Evolutionary conservation across 2,888 invertebrate genomes (phyloP).

Genomic region (Papilio gigon): DNA sequence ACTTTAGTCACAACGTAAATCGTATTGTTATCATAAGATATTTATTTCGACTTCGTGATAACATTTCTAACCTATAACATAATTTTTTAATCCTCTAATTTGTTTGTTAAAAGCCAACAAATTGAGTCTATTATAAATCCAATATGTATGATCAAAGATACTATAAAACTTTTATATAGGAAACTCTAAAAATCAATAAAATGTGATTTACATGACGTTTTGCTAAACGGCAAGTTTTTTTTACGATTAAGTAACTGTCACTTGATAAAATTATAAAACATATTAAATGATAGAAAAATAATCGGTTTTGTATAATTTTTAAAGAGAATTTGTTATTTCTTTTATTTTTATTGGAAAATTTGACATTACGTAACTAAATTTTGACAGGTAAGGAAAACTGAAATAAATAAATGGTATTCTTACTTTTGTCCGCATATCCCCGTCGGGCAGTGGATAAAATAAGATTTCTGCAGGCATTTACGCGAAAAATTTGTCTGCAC

Average conservation of each 20-base stretch:
- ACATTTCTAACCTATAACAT: slow-evolving; percentile 47
- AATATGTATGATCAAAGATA: background rate
- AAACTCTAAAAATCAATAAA: slow-evolving; percentile 53
- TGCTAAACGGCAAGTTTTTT: background rate
- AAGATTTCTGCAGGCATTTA: slow-evolving; percentile 85
- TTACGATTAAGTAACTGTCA: slow-evolving; percentile 27
- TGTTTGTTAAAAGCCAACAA: background rate
- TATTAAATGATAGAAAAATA: background rate
- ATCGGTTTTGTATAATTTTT: slow-evolving; percentile 17
- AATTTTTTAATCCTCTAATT: slow-evolving; percentile 35
- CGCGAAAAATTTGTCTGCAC: slow-evolving; percentile 87
- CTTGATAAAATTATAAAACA: slow-evolving; percentile 1
- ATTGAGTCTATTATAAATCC: background rate
- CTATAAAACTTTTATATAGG: background rate
- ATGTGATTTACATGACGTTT: slow-evolving; percentile 50
- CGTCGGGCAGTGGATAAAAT: slow-evolving; percentile 83
- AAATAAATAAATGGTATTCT: slow-evolving; percentile 60
- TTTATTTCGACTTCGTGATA: slow-evolving; percentile 47
- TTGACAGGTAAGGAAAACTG: slow-evolving; percentile 61
- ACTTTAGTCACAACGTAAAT: background rate
- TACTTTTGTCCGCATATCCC: slow-evolving; percentile 85
- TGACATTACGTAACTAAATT: slow-evolving; percentile 80
- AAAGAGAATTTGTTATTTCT: slow-evolving; percentile 18
- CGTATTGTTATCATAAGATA: slow-evolving; percentile 25
- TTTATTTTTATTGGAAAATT: slow-evolving; percentile 48